Evolutionary conservation across 1,140 invertebrate species (phyloP), one percentile per base, ranked within the genome.

Genomic region (Papilio dardanus): DNA sequence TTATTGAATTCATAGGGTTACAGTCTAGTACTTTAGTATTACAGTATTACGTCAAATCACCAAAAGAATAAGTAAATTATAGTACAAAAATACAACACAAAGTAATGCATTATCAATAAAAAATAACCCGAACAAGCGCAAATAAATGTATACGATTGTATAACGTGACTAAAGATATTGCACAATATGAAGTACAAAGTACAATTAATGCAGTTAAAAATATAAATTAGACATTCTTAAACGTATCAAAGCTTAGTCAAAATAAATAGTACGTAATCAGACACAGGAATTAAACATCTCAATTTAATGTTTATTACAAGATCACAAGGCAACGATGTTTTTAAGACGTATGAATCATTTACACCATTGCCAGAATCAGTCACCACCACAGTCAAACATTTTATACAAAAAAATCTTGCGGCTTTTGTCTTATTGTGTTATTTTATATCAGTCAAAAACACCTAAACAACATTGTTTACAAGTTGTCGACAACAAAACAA

Each of bases 141-240:
- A 58, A 58, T 58, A 28, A 28, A 28, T 28, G 21, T 14, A 28
- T 24, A 62, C 12, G 54, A 62, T 28, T 62, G 54, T 28, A 24
- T 21, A 33, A 71, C 68, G 66, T 37, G 66, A 69, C 37, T 24
- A 42, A 14, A 71, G 31, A 28, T 24, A 71, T 42, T 50, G 40
- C 37, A 28, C 37, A 71, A 50, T 50, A 71, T 28, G 16, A n/a
- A 3, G 68, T 50, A 30, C 68, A 71, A 71, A 71, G 68, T 71
- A 30, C 68, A 71, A 10, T 21, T 21, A 6, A 71, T 40, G 14
- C 24, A 68, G 7, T 33, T 33, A 67, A 35, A 67, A 14, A n/a
- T n/a, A n/a, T n/a, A 68, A 4, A 62, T 62, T 28, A 28, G 54
- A 62, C 24, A 62, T 28, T 28, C 28, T 28, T 19, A 46, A 46